These are phyloP conservation scores for Myotis yumanensis DNA, from an alignment of 2,113 vertebrate species.

Conservation along the genomic window DNA sequence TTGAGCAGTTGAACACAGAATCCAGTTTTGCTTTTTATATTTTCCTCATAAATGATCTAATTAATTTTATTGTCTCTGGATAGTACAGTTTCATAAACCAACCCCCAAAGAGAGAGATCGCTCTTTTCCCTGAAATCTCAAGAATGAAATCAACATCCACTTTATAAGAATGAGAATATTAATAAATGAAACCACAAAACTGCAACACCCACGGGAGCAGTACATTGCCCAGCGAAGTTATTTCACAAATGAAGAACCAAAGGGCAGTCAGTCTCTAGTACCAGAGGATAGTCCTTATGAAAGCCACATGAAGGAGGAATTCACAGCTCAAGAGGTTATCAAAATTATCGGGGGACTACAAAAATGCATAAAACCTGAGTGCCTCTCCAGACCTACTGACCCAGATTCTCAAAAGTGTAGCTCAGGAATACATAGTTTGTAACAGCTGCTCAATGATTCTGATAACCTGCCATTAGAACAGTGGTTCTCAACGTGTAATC, in stretches of 20 bases:
- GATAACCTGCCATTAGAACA: neutral
- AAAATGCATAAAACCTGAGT: neutral
- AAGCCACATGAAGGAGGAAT: neutral
- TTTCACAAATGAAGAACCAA: constrained; percentile 59
- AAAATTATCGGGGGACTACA: neutral
- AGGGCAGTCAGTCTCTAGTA: neutral
- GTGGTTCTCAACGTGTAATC: neutral
- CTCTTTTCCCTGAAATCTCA: constrained; percentile 50
- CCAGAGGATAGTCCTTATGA: neutral
- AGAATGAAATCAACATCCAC: constrained; percentile 52
- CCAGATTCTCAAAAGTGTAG: neutral
- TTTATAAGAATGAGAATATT: constrained; percentile 46
- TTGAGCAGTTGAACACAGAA: constrained; percentile 30
- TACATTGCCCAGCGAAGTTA: neutral
- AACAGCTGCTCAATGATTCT: neutral
- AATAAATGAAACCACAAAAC: constrained; percentile 60
- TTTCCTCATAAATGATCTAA: constrained; percentile 59
- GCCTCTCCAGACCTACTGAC: neutral
- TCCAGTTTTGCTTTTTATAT: constrained; percentile 41
- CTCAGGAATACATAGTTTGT: neutral
- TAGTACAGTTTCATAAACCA: constrained; percentile 61
- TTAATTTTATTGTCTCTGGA: constrained; percentile 59
- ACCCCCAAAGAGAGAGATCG: constrained; percentile 37
- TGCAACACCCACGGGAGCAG: constrained; percentile 24
- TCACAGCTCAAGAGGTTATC: neutral